phyloP scores from a whole-genome alignment of 1,140 invertebrate species.

The Arctopsyche grandis region DNA sequence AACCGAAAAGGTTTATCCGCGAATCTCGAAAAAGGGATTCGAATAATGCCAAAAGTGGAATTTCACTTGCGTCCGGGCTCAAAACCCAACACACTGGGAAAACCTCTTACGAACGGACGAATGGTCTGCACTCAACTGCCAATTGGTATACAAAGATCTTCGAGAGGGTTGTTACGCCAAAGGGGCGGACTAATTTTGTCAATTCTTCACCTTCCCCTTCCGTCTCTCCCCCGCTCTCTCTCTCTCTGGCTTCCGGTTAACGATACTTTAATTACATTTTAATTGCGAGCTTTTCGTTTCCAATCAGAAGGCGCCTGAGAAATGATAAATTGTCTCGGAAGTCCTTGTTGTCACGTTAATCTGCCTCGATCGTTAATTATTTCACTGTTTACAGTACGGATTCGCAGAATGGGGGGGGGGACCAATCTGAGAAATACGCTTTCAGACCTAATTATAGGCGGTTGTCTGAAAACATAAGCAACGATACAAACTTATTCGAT shows the following conservation, averaged over 20 bases:
- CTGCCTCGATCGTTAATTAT: conserved; percentile 39
- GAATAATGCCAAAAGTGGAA: conserved; percentile 15
- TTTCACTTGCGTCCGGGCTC: background rate
- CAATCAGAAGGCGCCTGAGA: conserved; percentile 1
- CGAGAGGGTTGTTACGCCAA: background rate
- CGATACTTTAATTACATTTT: conserved; percentile 36
- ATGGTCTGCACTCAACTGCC: no score
- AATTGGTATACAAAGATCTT: no score
- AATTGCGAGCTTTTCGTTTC: conserved; percentile 29
- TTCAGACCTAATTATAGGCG: background rate
- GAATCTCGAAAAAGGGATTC: background rate
- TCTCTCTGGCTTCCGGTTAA: background rate
- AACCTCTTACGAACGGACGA: no score
- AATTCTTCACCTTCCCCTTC: background rate
- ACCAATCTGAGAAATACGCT: conserved; percentile 5
- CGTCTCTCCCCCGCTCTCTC: no score
- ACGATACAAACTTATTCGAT: no score
- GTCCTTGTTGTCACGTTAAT: conserved; percentile 31
- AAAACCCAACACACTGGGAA: no score
- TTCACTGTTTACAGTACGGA: conserved; percentile 30
- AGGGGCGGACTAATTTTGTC: background rate
- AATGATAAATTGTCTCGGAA: conserved; percentile 33
- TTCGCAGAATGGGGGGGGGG: background rate
- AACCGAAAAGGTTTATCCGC: background rate
- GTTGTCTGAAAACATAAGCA: no score